Evolutionary conservation across 2,113 vertebrate genomes (phyloP).

Genomic region (Pangasianodon hypophthalmus): DNA sequence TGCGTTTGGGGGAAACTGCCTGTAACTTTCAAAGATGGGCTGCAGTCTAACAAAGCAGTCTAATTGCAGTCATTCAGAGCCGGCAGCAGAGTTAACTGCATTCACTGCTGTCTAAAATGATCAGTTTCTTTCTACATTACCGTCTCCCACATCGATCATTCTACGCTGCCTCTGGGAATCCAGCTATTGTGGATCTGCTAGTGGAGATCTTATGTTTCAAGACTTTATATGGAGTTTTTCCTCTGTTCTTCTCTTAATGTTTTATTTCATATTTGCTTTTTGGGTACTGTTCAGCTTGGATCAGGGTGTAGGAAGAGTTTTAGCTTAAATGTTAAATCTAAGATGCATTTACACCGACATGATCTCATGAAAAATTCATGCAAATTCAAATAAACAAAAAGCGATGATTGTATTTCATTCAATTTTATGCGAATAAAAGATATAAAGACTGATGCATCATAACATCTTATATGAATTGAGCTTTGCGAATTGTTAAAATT

Average conservation of each 20-base stretch:
- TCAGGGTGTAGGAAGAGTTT: not conserved
- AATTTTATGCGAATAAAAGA: not conserved
- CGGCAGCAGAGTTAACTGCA: conserved; percentile 28
- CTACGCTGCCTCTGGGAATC: not conserved
- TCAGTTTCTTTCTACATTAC: conserved; percentile 3
- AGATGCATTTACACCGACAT: not conserved
- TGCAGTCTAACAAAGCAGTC: conserved; percentile 1
- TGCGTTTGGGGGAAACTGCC: conserved; percentile 64
- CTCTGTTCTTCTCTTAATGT: not conserved
- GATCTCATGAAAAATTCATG: not conserved
- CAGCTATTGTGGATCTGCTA: not conserved
- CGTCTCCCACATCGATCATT: not conserved
- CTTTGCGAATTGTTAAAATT: not conserved
- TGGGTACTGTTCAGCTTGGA: not conserved
- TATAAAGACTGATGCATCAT: not conserved
- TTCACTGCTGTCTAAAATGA: conserved; percentile 22
- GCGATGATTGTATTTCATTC: not conserved
- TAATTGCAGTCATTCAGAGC: conserved; percentile 34
- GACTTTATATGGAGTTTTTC: not conserved
- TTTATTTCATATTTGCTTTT: not conserved
- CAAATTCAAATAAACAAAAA: not conserved
- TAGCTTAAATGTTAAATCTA: not conserved
- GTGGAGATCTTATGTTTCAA: not conserved
- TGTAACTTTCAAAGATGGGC: conserved; percentile 50
- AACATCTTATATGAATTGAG: not conserved